Evolutionary conservation across 1,140 invertebrate genomes (phyloP).

Genomic region (Drosophila pachea): DNA sequence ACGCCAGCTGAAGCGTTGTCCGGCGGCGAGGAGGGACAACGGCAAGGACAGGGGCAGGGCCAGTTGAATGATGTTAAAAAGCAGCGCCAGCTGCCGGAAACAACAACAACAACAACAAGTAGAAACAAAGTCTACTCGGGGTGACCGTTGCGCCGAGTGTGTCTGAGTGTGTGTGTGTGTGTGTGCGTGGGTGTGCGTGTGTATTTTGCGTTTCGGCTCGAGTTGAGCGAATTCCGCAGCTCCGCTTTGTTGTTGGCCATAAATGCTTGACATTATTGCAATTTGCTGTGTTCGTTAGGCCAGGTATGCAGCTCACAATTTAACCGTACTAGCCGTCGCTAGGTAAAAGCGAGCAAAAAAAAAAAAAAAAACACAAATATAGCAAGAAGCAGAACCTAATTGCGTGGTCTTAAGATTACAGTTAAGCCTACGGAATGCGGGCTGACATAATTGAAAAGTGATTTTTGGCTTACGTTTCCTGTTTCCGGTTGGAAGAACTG

Average conservation of each 20-base stretch:
- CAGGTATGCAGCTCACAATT: slow-evolving; percentile 22
- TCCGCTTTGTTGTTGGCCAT: slow-evolving; percentile 19
- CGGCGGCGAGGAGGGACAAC: background rate
- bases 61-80: slow-evolving; percentile 27
- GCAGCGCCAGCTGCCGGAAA: slow-evolving; percentile 26
- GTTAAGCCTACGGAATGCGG: no score
- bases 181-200: slow-evolving; percentile 1
- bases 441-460: no score
- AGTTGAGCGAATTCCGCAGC: slow-evolving; percentile 34
- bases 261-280: slow-evolving; percentile 44
- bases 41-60: background rate
- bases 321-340: no score
- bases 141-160: slow-evolving; percentile 26
- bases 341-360: no score
- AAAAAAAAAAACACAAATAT: no score
- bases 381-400: no score
- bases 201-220: slow-evolving; percentile 14
- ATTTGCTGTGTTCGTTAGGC: slow-evolving; percentile 27
- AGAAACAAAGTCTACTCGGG: slow-evolving; percentile 38
- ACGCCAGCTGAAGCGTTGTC: slow-evolving; percentile 2
- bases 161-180: slow-evolving; percentile 1
- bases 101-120: slow-evolving; percentile 14
- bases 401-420: no score
- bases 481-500: no score
- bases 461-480: no score